These are phyloP conservation scores for Sternotherus odoratus DNA, from an alignment of 2,797 vertebrate genomes.

Conservation along the genomic window DNA sequence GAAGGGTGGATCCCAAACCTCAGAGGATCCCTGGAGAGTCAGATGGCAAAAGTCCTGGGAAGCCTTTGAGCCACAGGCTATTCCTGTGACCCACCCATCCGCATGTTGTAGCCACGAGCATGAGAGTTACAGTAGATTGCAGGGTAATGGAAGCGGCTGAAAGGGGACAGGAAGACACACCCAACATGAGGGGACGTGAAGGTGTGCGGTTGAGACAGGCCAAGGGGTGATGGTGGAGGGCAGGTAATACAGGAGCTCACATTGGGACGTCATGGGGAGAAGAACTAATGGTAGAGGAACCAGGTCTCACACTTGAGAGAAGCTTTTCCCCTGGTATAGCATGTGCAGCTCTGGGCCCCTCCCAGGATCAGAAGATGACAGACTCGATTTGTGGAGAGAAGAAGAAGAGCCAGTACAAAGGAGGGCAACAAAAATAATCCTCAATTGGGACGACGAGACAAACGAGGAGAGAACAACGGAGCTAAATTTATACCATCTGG, in stretches of 20 bases:
- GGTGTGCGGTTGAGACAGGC: too few species aligned
- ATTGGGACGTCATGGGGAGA: background rate
- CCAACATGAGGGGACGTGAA: fast-evolving
- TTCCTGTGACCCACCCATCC: background rate
- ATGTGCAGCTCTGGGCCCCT: background rate
- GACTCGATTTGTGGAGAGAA: background rate
- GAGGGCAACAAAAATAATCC: background rate
- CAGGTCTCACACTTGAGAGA: background rate
- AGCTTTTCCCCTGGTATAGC: background rate
- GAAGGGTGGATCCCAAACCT: background rate
- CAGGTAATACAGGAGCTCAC: background rate
- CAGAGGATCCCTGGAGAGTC: fast-evolving
- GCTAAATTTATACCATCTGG: background rate
- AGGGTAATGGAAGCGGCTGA: background rate
- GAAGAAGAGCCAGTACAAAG: background rate
- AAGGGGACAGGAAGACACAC: background rate
- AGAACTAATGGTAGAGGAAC: background rate
- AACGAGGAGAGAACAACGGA: background rate
- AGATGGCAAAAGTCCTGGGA: fast-evolving
- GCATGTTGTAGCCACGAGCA: background rate
- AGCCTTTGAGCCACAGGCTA: background rate
- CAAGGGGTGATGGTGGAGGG: too few species aligned
- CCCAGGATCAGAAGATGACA: background rate
- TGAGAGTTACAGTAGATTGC: background rate
- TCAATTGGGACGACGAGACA: background rate